Evolutionary conservation across 2,888 invertebrate genomes (phyloP), one percentile per base, ranked within the genome.

Genomic region (Dicycla oo): DNA sequence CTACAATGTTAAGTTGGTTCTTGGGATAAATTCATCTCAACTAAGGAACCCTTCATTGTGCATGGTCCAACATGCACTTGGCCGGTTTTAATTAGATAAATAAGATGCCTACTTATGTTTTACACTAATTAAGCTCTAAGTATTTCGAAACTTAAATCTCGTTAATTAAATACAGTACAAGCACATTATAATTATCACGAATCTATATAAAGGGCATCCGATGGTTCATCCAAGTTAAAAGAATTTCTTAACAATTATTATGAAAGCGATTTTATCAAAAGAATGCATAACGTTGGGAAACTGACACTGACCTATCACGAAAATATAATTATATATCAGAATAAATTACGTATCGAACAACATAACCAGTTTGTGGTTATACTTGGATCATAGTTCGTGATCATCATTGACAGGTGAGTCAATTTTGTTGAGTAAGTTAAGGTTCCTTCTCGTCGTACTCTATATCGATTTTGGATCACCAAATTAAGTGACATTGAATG

Each of bases 301-400:
- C 23, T n/a, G 23, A 47, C 56, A 64, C 34, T 79, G 80, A 78
- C 78, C 78, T 78, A 78, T 78, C 80, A 81, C 81, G 69, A 61
- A 69, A 60, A 75, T 78, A 78, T 78, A 79, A 79, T 79, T 79
- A 78, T 51, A 26, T 58, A 62, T 5, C 26, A 73, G 54, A 68
- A 68, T 65, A 53, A 51, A 23, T 51, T 61, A 20, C 51, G 45
- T 45, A 73, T 51, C 38, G 49, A 45, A 40, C 30, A 26, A 23
- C 4, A 2, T 61, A 45, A 8, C 13, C 8, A n/a, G 45, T 47
- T 61, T 40, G 58, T 57, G 18, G 40, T 60, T 69, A 11, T 53
- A n/a, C 26, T 51, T 49, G 40, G 23, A 18, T n/a, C 18, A 18
- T 26, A 61, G 49, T 69, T 56, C 1, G 20, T 40, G 20, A n/a